phyloP scores from a whole-genome alignment of 2,888 invertebrate genomes.

The Andrena bicolor region DNA sequence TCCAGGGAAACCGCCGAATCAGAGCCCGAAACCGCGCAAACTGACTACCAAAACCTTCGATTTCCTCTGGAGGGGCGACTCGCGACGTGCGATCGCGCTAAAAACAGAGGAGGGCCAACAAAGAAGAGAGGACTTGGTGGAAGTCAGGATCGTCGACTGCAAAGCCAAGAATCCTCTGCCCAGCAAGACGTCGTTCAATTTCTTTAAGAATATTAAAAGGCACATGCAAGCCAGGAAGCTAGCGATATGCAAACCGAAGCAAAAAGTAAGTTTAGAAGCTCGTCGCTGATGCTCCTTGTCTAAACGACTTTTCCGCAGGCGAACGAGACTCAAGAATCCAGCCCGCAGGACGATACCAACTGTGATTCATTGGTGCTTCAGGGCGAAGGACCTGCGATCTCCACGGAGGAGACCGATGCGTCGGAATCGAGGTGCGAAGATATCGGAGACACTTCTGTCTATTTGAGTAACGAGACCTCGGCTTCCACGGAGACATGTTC shows the following conservation, averaged over 20 bases:
- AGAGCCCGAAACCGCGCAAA: slow-evolving; percentile 63
- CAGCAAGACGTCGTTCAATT: slow-evolving; percentile 61
- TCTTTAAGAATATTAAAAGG: slow-evolving; percentile 75
- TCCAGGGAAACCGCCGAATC: slow-evolving; percentile 47
- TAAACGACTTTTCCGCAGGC: slow-evolving; percentile 45
- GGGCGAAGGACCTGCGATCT: not conserved
- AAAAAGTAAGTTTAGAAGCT: slow-evolving; percentile 67
- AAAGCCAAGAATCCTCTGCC: slow-evolving; percentile 54
- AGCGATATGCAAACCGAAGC: slow-evolving; percentile 70
- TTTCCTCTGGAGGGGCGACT: slow-evolving; percentile 67
- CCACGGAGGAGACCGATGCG: not conserved
- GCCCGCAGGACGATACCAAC: slow-evolving; percentile 16
- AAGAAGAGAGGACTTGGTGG: slow-evolving; percentile 36
- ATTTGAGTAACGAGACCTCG: slow-evolving; percentile 1
- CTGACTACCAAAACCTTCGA: slow-evolving; percentile 64
- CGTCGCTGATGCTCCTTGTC: not conserved
- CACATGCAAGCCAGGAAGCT: slow-evolving; percentile 72
- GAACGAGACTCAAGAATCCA: slow-evolving; percentile 43
- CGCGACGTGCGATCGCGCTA: slow-evolving; percentile 36
- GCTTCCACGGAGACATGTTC: not conserved
- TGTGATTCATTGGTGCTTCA: slow-evolving; percentile 6
- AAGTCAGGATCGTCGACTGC: slow-evolving; percentile 44
- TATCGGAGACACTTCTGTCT: not conserved
- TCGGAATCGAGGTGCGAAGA: not conserved
- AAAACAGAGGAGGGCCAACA: slow-evolving; percentile 43